Percentiles rank a stretch among this genome's conserved stretches.
Evolutionary conservation across 2,113 vertebrate genomes (phyloP).

Genomic region (Pseudorhombus dupliciocellatus): DNA sequence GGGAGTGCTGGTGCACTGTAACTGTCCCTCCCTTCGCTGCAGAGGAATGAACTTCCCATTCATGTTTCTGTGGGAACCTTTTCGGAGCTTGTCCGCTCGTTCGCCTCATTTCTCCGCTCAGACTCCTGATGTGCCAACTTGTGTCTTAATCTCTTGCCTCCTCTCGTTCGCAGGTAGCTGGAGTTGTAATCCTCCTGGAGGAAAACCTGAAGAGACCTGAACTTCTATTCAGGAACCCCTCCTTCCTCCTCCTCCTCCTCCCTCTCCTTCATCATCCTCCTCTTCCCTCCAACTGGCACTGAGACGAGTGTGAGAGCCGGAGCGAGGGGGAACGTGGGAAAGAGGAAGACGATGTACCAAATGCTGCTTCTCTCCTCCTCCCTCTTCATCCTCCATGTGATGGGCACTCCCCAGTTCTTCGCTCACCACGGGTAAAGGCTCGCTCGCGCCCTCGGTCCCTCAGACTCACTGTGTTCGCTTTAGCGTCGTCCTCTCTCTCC

Average conservation of each 20-base stretch:
- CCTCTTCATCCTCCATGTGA: slow-evolving; percentile 78
- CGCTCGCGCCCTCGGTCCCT: slow-evolving; percentile 18
- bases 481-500: neutral
- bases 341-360: slow-evolving; percentile 76
- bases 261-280: slow-evolving; percentile 18
- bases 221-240: slow-evolving; percentile 6
- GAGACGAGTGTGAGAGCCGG: slow-evolving; percentile 57
- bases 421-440: slow-evolving; percentile 78
- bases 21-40: neutral
- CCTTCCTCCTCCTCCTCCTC: too few relatives aligned
- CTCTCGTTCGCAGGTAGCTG: slow-evolving; percentile 60
- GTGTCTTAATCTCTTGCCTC: neutral
- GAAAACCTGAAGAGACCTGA: slow-evolving; percentile 45
- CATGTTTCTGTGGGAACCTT: neutral
- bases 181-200: slow-evolving; percentile 38
- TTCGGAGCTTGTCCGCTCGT: neutral
- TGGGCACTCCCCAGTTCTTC: slow-evolving; percentile 68
- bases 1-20: too few relatives aligned
- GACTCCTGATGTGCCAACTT: neutral
- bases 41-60: slow-evolving; percentile 17
- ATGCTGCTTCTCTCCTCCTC: slow-evolving; percentile 74
- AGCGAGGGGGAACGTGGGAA: slow-evolving; percentile 66
- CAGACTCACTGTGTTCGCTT: slow-evolving; percentile 40
- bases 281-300: slow-evolving; percentile 42
- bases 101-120: neutral